phyloP scores from a whole-genome alignment of 2,797 vertebrate species.

The Ctenosaura bakeri region DNA sequence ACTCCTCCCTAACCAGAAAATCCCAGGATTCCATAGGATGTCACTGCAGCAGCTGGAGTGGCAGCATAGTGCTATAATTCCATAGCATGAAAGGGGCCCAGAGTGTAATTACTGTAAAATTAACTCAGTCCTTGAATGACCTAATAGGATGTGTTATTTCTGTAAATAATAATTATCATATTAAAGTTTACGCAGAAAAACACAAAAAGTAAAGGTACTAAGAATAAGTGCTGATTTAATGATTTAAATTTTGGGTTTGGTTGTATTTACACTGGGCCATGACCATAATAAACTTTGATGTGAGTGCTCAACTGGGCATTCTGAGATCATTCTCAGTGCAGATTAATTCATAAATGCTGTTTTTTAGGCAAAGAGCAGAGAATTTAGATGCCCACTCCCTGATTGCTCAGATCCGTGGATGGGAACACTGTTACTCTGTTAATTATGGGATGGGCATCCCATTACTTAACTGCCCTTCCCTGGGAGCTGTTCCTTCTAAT shows the following conservation, averaged over 20 bases:
- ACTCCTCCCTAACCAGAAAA: too few relatives aligned
- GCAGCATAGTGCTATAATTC: too few relatives aligned
- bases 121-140: background rate
- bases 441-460: background rate
- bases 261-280: background rate
- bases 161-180: background rate
- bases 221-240: background rate
- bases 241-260: background rate
- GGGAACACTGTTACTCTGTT: background rate
- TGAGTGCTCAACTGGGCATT: background rate
- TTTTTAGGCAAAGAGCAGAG: too few relatives aligned
- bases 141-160: background rate
- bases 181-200: background rate
- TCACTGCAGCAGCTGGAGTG: too few relatives aligned
- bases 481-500: conserved; percentile 9
- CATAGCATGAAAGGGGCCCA: too few relatives aligned
- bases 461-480: background rate
- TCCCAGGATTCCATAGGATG: too few relatives aligned
- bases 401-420: background rate
- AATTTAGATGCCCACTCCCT: background rate
- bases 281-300: background rate
- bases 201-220: background rate
- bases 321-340: background rate
- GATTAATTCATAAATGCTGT: background rate
- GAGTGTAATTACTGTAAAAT: background rate